A percentile compares a stretch with the other conserved stretches of the same genome.
phyloP scores from a whole-genome alignment of 2,797 vertebrate genomes.

The Manis pentadactyla region DNA sequence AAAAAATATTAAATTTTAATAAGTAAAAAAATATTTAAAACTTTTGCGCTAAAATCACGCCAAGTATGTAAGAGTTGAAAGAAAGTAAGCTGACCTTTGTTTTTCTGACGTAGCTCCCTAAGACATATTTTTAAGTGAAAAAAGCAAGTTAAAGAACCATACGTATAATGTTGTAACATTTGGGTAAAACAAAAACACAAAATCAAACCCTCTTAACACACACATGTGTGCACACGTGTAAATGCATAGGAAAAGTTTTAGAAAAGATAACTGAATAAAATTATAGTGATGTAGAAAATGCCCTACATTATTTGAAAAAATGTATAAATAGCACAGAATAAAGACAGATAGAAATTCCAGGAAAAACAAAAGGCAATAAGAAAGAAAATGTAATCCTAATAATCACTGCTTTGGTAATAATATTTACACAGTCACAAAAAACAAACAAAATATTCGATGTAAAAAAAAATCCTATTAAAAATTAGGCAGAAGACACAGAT shows the following conservation, averaged over 20 bases:
- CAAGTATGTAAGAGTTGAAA: background rate
- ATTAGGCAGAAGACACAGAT: background rate
- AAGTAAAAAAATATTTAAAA: background rate
- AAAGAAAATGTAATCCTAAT: constrained; percentile 16
- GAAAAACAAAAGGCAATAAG: background rate
- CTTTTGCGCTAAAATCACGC: background rate
- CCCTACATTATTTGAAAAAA: constrained; percentile 23
- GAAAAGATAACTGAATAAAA: background rate
- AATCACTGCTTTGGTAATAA: background rate
- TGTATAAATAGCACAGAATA: background rate
- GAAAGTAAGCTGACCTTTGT: background rate
- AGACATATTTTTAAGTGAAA: background rate
- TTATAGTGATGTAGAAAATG: background rate
- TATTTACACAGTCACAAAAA: background rate
- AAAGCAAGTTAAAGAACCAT: constrained; percentile 45
- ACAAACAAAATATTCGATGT: background rate
- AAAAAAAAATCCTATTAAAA: background rate
- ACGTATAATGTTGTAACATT: constrained; percentile 1
- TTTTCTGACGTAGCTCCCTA: background rate
- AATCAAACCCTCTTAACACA: background rate
- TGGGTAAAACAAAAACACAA: background rate
- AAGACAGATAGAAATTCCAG: background rate
- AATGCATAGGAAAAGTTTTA: background rate
- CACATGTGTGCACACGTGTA: background rate
- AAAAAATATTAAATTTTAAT: background rate